Evolutionary conservation across 1,140 invertebrate species (phyloP), one percentile per base, ranked within the genome.

Genomic region (Gonioctena quinquepunctata): DNA sequence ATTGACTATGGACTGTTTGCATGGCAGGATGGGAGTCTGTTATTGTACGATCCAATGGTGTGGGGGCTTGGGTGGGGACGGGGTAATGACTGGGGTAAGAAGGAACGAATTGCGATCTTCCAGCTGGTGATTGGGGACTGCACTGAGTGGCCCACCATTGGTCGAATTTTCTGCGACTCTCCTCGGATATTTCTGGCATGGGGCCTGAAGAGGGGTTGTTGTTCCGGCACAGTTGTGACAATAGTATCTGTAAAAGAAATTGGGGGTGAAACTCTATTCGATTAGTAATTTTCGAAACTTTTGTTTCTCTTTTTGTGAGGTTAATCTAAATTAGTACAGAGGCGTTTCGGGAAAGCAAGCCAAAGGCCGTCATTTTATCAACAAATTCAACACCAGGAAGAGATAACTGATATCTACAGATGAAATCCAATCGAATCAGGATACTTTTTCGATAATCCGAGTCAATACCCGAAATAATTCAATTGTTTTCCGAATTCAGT

Each of bases 131-230:
- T 66, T 89, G 86, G 0, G 88, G 88, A 13, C 87, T 87, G 6
- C 89, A 85, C 78, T 90, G 90, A 49, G 87, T 86, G 54, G 86
- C 60, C 87, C 67, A 75, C 88, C 89, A 91, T 42, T 90, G 88
- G 72, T 94, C 92, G 79, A 94, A 94, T 79, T 92, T 92, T 57
- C 91, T 85, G 23, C 90, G 88, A 67, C 89, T 88, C 25, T 94
- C 93, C 69, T 94, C 92, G 0, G 90, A 88, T 1, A 92, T 86
- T 56, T 93, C 91, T 28, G 90, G 87, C 0, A 79, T 85, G 81
- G 76, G 6, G 84, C 85, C 48, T 85, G 88, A 1, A 84, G 83
- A 33, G 83, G 85, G 68, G 85, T 85, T 70, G 86, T 88, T 23
- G n/a, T 87, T 89, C 59, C 90, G 87, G 77, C 90, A 93, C 54